These are phyloP conservation scores for Isotomurus palustris DNA, from an alignment of 2,888 invertebrate genomes.

Conservation along the genomic window DNA sequence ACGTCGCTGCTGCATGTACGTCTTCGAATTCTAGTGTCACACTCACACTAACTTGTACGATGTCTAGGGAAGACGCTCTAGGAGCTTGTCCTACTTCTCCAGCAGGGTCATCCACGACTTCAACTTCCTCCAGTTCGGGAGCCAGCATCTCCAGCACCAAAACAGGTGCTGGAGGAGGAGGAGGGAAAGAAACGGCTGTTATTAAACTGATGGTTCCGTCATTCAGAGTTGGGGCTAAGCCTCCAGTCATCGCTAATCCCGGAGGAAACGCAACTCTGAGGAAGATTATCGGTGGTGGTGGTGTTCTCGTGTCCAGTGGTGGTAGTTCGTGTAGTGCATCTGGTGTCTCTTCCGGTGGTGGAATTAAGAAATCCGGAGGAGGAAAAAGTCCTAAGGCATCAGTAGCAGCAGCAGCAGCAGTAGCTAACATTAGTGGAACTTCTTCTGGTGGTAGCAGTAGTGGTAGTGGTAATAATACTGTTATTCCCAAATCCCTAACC, in stretches of 20 bases:
- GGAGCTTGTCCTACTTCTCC: background rate
- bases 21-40: background rate
- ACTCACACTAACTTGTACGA: slow-evolving; percentile 2
- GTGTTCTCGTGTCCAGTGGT: no score
- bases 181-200: slow-evolving; percentile 30
- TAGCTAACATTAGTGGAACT: slow-evolving; percentile 17
- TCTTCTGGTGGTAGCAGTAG: background rate
- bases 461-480: slow-evolving; percentile 7
- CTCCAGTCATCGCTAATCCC: background rate
- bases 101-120: background rate
- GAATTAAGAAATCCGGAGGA: no score
- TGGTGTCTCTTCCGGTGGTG: no score
- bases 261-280: no score
- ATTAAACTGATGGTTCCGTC: slow-evolving; percentile 37
- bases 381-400: no score
- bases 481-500: no score
- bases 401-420: no score
- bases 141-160: background rate
- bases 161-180: background rate
- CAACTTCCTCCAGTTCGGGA: background rate
- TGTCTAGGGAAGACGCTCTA: background rate
- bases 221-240: slow-evolving; percentile 12
- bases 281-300: no score
- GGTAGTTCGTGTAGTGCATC: no score
- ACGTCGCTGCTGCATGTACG: background rate